Percentiles rank a stretch among this genome's conserved stretches.
Conservation (phyloP, 2,113 vertebrate species). For the Vimba vimba region DNA sequence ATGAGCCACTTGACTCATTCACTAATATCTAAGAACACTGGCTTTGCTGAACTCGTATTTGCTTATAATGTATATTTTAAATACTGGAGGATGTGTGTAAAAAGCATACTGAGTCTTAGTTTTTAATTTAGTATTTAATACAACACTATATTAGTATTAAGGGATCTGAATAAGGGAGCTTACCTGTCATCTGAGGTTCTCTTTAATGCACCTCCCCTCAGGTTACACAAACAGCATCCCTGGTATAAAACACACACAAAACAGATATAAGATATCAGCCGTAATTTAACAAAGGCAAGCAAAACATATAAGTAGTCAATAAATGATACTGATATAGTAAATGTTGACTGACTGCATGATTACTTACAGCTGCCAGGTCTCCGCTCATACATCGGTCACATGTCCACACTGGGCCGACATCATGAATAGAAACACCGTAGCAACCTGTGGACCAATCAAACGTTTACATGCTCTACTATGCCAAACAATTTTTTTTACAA, state of each 20-base stretch:
- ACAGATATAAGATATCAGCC: constrained; percentile 5
- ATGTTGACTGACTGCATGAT: background rate
- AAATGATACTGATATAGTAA: background rate
- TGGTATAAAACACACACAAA: constrained; percentile 61
- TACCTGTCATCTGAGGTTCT: constrained; percentile 91
- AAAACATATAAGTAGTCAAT: background rate
- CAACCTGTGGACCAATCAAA: constrained; percentile 82
- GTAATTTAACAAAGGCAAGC: background rate
- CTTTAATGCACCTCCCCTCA: constrained; percentile 95
- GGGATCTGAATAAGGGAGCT: constrained; percentile 47
- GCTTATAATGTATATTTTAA: background rate
- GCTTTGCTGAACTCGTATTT: background rate
- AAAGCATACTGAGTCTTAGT: background rate
- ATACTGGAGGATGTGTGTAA: background rate
- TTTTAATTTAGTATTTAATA: constrained; percentile 15
- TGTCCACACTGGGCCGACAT: constrained; percentile 83
- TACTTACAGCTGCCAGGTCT: constrained; percentile 89
- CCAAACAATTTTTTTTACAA: background rate
- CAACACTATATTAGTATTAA: background rate
- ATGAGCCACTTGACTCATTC: background rate
- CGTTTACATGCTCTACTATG: constrained; percentile 24
- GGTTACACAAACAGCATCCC: constrained; percentile 97
- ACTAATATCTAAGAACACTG: background rate
- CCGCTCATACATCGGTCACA: constrained; percentile 88
- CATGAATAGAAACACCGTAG: constrained; percentile 86